Conservation (phyloP, 1,140 invertebrate genomes). For the Drosophila kurseongensis region DNA sequence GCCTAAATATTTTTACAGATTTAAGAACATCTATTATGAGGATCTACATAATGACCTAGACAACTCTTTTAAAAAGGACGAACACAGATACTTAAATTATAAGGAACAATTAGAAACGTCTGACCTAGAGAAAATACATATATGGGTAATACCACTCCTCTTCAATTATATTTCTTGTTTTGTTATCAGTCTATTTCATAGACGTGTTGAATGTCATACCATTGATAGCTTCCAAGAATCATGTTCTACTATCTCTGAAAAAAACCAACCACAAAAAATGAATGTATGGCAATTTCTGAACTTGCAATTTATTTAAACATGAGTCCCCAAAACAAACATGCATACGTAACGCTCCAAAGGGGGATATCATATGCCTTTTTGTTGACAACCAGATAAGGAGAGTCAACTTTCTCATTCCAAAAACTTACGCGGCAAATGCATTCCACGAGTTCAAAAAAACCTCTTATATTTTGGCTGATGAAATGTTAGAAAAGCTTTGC, state of each 20-base stretch:
- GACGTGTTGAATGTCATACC: not conserved
- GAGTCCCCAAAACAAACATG: constrained; percentile 15
- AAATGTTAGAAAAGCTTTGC: constrained; percentile 56
- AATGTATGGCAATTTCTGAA: not conserved
- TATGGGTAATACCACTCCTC: not conserved
- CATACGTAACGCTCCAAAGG: not conserved
- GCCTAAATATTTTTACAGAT: constrained; percentile 38
- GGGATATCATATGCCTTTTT: not conserved
- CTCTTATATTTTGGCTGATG: constrained; percentile 48
- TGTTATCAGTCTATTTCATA: constrained; percentile 1
- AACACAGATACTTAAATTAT: not conserved
- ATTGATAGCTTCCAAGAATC: constrained; percentile 28
- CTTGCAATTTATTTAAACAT: not conserved
- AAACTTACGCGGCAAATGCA: constrained; percentile 23
- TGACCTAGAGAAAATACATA: not conserved
- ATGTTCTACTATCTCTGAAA: constrained; percentile 18
- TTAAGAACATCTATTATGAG: not conserved
- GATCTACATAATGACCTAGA: not conserved
- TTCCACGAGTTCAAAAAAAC: not conserved
- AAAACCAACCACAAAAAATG: constrained; percentile 3
- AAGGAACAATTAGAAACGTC: not conserved
- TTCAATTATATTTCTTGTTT: not conserved
- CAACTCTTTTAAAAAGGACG: too few relatives aligned
- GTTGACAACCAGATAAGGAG: constrained; percentile 14
- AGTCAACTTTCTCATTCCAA: constrained; percentile 3